Percentiles rank a stretch among this genome's conserved stretches.
These are phyloP conservation scores for Enchytraeus crypticus DNA, from an alignment of 2,888 invertebrate species.

Conservation along the genomic window DNA sequence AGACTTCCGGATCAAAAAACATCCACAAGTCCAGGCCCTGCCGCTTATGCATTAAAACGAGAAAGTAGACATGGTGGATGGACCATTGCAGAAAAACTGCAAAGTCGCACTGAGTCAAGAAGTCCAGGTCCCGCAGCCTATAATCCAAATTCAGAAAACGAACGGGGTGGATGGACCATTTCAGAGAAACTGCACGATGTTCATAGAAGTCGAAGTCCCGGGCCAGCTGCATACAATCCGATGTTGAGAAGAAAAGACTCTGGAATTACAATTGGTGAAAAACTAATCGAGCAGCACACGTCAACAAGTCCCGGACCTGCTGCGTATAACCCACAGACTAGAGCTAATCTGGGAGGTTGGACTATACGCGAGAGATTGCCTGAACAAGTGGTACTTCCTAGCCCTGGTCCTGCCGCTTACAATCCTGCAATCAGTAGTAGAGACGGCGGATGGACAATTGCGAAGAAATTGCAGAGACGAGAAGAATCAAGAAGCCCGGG, in stretches of 20 bases:
- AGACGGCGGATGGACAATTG: neutral
- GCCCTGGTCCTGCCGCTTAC: constrained; percentile 1
- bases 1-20: too few species aligned
- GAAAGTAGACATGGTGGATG: neutral
- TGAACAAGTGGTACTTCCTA: too few species aligned
- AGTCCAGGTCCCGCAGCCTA: constrained; percentile 8
- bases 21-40: neutral
- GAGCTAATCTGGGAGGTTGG: neutral
- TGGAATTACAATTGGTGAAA: neutral
- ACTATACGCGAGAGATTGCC: too few species aligned
- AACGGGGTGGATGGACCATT: neutral
- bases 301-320: neutral
- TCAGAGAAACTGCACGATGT: neutral
- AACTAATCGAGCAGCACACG: neutral
- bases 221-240: neutral
- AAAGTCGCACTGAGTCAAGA: neutral
- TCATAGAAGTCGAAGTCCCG: neutral
- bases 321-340: neutral
- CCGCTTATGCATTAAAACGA: neutral
- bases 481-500: neutral
- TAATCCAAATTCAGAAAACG: neutral
- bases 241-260: neutral
- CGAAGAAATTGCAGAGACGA: neutral
- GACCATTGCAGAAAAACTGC: constrained; percentile 1
- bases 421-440: too few species aligned